phyloP scores from a whole-genome alignment of 2,797 vertebrate genomes.

The Sebastes hopkinsi region DNA sequence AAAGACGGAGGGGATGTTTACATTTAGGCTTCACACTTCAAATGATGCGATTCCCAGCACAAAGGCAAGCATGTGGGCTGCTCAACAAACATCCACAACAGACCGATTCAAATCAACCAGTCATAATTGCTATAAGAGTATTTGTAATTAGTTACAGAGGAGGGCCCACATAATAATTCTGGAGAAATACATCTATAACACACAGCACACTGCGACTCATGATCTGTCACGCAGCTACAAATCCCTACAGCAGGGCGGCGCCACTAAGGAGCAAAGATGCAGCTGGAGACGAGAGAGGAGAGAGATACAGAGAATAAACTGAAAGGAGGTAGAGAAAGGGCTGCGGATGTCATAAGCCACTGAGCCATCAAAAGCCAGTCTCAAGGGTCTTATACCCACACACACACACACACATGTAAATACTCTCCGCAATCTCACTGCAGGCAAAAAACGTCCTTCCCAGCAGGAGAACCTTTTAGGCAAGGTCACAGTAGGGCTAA shows the following conservation, averaged over 20 bases:
- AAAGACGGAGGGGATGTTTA: constrained; percentile 15
- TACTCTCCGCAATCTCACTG: constrained; percentile 6
- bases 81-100: neutral
- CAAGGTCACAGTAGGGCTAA: constrained; percentile 59
- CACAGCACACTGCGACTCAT: neutral
- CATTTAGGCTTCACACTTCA: constrained; percentile 9
- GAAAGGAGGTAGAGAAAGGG: neutral
- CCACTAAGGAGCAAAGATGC: neutral
- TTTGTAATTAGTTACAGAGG: constrained; percentile 3
- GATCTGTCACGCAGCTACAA: neutral
- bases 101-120: neutral
- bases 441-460: constrained; percentile 24
- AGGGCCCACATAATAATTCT: neutral
- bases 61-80: constrained; percentile 2
- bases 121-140: neutral
- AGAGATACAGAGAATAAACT: neutral
- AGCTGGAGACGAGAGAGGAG: neutral
- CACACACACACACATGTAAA: neutral
- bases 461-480: constrained; percentile 61
- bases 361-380: constrained; percentile 41
- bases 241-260: constrained; percentile 15
- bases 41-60: constrained; percentile 7
- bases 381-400: constrained; percentile 10
- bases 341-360: constrained; percentile 21
- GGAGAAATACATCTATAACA: neutral